phyloP scores from a whole-genome alignment of 1,140 invertebrate species.

The Cataglyphis hispanica region DNA sequence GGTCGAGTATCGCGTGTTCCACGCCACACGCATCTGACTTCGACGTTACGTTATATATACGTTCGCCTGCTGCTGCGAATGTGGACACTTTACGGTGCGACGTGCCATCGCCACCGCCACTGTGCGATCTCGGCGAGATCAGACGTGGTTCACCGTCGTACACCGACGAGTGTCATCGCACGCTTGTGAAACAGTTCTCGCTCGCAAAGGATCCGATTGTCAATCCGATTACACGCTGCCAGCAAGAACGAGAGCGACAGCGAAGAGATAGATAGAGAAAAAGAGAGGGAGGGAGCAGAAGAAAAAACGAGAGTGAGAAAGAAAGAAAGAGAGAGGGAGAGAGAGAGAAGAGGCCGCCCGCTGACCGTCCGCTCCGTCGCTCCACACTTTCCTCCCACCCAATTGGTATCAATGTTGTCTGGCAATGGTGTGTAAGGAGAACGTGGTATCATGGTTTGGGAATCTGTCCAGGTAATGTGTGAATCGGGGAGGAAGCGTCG shows the following conservation, averaged over 20 bases:
- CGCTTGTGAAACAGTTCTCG: constrained; percentile 66
- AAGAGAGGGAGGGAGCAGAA: not conserved
- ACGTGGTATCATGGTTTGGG: constrained; percentile 97
- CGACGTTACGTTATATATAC: no score
- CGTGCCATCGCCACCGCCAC: constrained; percentile 58
- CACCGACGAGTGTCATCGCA: constrained; percentile 53
- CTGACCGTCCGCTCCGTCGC: constrained; percentile 80
- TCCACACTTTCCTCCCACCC: constrained; percentile 82
- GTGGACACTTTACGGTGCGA: constrained; percentile 56
- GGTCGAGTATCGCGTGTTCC: not conserved
- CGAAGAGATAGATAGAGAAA: not conserved
- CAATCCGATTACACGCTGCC: constrained; percentile 33
- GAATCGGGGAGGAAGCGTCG: constrained; percentile 12
- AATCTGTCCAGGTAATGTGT: constrained; percentile 89
- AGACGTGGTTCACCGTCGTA: constrained; percentile 22
- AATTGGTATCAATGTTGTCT: constrained; percentile 90
- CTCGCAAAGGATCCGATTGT: constrained; percentile 34
- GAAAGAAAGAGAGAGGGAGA: constrained; percentile 24
- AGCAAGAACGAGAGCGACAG: constrained; percentile 16
- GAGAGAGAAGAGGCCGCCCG: constrained; percentile 28
- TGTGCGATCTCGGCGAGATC: constrained; percentile 64
- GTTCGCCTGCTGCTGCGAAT: constrained; percentile 66
- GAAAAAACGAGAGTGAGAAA: constrained; percentile 11
- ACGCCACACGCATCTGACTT: not conserved
- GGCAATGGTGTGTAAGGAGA: constrained; percentile 98